These are phyloP conservation scores for Smutsia temminckii DNA, from an alignment of 2,797 vertebrate species.

Conservation along the genomic window DNA sequence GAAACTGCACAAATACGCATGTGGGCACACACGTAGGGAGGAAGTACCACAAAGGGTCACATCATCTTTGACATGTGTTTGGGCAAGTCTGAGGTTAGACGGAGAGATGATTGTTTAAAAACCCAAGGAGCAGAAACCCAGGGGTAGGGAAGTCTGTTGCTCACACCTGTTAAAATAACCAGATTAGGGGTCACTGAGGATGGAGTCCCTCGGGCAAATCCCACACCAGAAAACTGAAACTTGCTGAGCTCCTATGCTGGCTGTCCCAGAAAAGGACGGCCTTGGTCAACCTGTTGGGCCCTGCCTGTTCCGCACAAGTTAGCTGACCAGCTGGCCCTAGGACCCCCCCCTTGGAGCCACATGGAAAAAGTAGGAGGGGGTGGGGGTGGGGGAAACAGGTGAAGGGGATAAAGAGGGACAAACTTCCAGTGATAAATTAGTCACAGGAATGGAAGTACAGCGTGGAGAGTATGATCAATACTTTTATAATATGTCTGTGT, in stretches of 20 bases:
- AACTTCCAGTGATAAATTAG: no score
- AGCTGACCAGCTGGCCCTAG: not conserved
- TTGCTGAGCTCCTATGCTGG: not conserved
- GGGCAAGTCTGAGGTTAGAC: not conserved
- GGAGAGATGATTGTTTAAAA: not conserved
- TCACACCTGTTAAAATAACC: not conserved
- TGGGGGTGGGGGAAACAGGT: no score
- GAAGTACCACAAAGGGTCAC: not conserved
- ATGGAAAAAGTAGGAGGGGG: no score
- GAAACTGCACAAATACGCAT: not conserved
- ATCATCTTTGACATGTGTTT: accelerated
- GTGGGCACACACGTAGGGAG: not conserved
- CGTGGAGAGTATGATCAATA: no score
- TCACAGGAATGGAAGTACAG: no score
- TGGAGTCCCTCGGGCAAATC: not conserved
- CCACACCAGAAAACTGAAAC: not conserved
- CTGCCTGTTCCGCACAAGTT: not conserved
- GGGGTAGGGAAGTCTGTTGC: not conserved
- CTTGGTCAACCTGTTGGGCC: no score
- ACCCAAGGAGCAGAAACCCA: not conserved
- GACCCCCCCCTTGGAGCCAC: not conserved
- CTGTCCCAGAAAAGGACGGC: not conserved
- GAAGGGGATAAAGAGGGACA: no score
- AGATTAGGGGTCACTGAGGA: not conserved
- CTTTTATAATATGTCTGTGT: no score